Conservation (phyloP, 2,888 invertebrate genomes). For the Amaurobius ferox region DNA sequence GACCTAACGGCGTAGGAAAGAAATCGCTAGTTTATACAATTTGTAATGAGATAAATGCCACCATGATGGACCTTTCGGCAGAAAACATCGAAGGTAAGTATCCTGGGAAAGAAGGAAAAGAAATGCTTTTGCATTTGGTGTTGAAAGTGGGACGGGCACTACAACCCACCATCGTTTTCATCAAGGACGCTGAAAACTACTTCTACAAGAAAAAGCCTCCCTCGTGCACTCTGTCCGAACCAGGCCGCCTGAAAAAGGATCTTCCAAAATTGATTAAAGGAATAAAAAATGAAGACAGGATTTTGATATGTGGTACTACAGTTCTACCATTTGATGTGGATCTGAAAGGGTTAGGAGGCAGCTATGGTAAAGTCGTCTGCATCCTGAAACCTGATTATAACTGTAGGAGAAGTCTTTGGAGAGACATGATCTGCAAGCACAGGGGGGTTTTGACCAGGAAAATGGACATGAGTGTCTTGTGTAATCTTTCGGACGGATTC, state of each 20-base stretch:
- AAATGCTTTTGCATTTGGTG: conserved; percentile 94
- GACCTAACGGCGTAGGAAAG: conserved; percentile 91
- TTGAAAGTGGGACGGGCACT: conserved; percentile 86
- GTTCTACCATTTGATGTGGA: conserved; percentile 93
- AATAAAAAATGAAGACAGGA: conserved; percentile 88
- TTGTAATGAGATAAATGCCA: conserved; percentile 92
- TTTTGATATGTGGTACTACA: conserved; percentile 88
- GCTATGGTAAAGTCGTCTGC: conserved; percentile 90
- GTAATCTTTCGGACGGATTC: conserved; percentile 94
- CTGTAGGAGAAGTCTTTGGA: conserved; percentile 83
- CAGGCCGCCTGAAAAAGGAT: conserved; percentile 94
- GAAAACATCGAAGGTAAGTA: conserved; percentile 96
- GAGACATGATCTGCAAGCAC: conserved; percentile 76
- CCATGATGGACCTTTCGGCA: conserved; percentile 92
- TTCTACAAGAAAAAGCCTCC: conserved; percentile 81
- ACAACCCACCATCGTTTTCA: conserved; percentile 93
- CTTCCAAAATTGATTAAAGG: conserved; percentile 93
- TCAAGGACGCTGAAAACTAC: conserved; percentile 82
- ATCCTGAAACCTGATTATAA: conserved; percentile 92
- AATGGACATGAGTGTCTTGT: conserved; percentile 84
- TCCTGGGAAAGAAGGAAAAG: conserved; percentile 94
- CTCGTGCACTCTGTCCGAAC: conserved; percentile 83
- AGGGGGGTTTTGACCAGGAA: conserved; percentile 76
- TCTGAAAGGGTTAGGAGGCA: conserved; percentile 88
- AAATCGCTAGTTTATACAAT: conserved; percentile 90